Evolutionary conservation across 2,888 invertebrate species (phyloP), one percentile per base, ranked within the genome.

Genomic region (Eristalinus sepulchralis): DNA sequence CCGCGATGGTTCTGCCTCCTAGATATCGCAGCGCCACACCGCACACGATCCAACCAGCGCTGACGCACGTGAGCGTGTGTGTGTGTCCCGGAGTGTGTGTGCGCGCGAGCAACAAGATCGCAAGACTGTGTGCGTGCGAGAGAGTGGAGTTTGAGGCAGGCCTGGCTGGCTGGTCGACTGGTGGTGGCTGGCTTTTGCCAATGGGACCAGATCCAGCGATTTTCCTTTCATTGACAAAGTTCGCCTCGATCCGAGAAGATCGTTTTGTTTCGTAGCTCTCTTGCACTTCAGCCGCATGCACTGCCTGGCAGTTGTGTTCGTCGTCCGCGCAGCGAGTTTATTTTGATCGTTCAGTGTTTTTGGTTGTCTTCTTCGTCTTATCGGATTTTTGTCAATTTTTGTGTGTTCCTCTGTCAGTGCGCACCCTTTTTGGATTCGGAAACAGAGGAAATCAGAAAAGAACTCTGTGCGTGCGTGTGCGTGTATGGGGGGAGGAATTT

Each of bases 221-320:
- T 92, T 92, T 92, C 92, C 91, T 91, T 92, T 92, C 92, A 92
- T 91, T 92, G 89, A 90, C 90, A 90, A 90, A 90, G 89, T 89
- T 90, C 89, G 90, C 90, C 90, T 91, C 91, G 90, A 89, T 89
- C 89, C 89, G 91, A 89, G 86, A 90, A 90, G 91, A 91, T 91
- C 91, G 90, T 90, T 90, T 89, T 89, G 88, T 88, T 76, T 63
- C 63, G 62, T 80, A 75, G 80, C 76, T 86, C 81, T 64, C 59
- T 83, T 47, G 47, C 47, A 47, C 17, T 17, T 47, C 47, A 47
- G 72, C 67, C 89, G 85, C 79, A 73, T 79, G 59, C 68, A 83
- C 71, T 87, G 62, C 17, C 31, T 75, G 27, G 39, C 27, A n/a
- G 59, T 36, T 60, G 47, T 66, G 57, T 71, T 76, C 68, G 62